Evolutionary conservation across 2,888 invertebrate genomes (phyloP).

Genomic region (Drosophila nigricruria): DNA sequence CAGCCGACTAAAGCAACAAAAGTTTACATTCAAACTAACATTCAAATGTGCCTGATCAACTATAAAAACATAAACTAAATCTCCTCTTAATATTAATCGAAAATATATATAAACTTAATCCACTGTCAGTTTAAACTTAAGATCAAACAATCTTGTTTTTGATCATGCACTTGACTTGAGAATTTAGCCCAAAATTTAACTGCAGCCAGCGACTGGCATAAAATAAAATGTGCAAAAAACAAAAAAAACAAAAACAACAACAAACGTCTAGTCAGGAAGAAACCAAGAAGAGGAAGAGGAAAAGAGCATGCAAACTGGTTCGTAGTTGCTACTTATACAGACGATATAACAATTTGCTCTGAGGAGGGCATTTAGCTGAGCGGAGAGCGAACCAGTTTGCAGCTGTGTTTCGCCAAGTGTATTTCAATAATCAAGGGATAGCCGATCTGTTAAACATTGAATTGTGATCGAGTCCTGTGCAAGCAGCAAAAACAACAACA

Average conservation of each 20-base stretch:
- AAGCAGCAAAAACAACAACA: conserved; percentile 37
- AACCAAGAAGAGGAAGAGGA: conserved; percentile 6
- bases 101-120: not conserved
- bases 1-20: not conserved
- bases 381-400: conserved; percentile 68
- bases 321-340: conserved; percentile 41
- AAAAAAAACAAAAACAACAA: conserved; percentile 18
- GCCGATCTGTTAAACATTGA: conserved; percentile 56
- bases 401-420: conserved; percentile 52
- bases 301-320: conserved; percentile 60
- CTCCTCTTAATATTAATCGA: not conserved
- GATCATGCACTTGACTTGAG: conserved; percentile 19
- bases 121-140: not conserved
- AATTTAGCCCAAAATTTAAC: conserved; percentile 27
- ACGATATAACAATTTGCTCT: conserved; percentile 34
- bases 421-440: conserved; percentile 78
- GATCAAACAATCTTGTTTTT: not conserved
- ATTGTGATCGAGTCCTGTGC: conserved; percentile 16
- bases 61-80: not conserved
- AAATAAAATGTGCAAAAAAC: conserved; percentile 32
- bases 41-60: not conserved
- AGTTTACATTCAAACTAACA: too few species aligned
- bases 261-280: conserved; percentile 72
- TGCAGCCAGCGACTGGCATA: conserved; percentile 3
- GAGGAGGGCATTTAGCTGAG: conserved; percentile 4